A percentile compares a stretch with the other conserved stretches of the same genome.
These are phyloP conservation scores for Lycocorax pyrrhopterus DNA, from an alignment of 2,113 vertebrate species.

Conservation along the genomic window DNA sequence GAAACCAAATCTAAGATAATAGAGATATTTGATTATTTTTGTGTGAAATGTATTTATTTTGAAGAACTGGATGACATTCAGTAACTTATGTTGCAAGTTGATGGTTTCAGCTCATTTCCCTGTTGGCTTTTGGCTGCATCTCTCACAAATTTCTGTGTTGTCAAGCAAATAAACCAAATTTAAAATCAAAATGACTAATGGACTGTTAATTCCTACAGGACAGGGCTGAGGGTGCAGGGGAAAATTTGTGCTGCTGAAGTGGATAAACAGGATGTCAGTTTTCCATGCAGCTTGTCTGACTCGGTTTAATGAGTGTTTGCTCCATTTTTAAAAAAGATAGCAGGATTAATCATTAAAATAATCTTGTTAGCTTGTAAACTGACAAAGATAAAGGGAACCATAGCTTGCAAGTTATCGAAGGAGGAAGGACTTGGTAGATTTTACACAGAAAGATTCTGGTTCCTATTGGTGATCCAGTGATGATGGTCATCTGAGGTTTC, in stretches of 20 bases:
- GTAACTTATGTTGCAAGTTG: not conserved
- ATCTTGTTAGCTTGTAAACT: not conserved
- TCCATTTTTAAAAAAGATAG: not conserved
- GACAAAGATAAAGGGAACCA: not conserved
- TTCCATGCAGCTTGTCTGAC: not conserved
- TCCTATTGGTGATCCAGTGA: not conserved
- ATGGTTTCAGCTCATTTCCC: conserved; percentile 11
- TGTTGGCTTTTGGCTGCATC: not conserved
- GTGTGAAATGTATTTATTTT: not conserved
- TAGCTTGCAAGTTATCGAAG: not conserved
- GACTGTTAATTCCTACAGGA: conserved; percentile 27
- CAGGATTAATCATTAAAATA: not conserved
- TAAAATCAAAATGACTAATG: conserved; percentile 26
- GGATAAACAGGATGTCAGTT: conserved; percentile 16
- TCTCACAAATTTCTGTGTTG: not conserved
- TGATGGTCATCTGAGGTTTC: not conserved
- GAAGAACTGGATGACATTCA: not conserved
- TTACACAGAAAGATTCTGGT: not conserved
- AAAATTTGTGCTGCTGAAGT: not conserved
- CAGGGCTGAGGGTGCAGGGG: not conserved
- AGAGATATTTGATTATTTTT: not conserved
- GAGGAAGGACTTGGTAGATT: not conserved
- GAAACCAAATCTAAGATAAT: not conserved
- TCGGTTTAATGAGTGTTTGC: not conserved
- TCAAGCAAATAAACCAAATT: conserved; percentile 7